Conservation (phyloP, 2,797 vertebrate species). For the Anisognathus igniventris region DNA sequence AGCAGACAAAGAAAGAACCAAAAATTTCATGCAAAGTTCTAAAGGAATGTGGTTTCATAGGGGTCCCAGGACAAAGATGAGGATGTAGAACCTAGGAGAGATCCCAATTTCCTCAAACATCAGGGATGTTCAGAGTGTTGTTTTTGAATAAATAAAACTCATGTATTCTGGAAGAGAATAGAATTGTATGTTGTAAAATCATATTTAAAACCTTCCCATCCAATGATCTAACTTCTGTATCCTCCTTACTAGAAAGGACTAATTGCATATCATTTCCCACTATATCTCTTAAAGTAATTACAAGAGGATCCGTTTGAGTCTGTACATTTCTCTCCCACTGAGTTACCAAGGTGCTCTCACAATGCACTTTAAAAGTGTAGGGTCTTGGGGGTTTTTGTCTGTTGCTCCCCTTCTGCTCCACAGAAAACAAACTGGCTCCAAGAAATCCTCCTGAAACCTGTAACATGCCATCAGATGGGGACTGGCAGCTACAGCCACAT, state of each 20-base stretch:
- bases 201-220: not conserved
- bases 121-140: not conserved
- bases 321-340: not conserved
- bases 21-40: not conserved
- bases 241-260: not conserved
- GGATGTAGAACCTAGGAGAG: not conserved
- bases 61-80: not conserved
- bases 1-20: not conserved
- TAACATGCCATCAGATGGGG: not conserved
- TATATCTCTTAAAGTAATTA: not conserved
- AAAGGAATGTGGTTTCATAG: not conserved
- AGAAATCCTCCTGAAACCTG: not conserved
- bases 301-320: not conserved
- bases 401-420: not conserved
- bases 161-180: not conserved
- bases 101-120: not conserved
- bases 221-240: not conserved
- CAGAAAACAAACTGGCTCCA: not conserved
- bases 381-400: not conserved
- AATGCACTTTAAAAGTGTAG: not conserved
- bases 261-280: not conserved
- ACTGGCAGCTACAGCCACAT: not conserved
- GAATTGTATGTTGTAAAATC: not conserved
- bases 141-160: not conserved
- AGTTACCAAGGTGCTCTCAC: not conserved